Conservation (phyloP, 2,888 invertebrate species). For the Opisthograptis luteolata region DNA sequence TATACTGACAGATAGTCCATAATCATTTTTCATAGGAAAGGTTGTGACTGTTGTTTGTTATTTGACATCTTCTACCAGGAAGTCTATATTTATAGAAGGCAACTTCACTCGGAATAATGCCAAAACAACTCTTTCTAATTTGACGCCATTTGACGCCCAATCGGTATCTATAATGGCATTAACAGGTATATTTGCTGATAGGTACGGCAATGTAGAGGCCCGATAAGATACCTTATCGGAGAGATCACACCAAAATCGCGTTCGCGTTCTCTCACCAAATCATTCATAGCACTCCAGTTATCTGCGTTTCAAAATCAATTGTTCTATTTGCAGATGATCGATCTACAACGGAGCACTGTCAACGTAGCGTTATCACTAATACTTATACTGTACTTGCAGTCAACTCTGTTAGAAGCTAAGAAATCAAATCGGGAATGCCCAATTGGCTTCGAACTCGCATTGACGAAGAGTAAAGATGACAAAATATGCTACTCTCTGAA, state of each 20-base stretch:
- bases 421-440: constrained; percentile 55
- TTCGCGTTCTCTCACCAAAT: constrained; percentile 12
- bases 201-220: constrained; percentile 33
- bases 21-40: too few species aligned
- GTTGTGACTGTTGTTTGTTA: too few species aligned
- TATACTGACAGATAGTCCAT: too few species aligned
- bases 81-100: too few species aligned
- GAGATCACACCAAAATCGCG: constrained; percentile 39
- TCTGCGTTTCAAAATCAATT: not conserved
- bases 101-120: too few species aligned
- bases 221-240: constrained; percentile 45
- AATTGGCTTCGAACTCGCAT: constrained; percentile 62
- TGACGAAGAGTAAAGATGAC: constrained; percentile 43
- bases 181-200: constrained; percentile 47
- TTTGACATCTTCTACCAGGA: too few species aligned
- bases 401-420: constrained; percentile 42
- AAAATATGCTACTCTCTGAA: constrained; percentile 62
- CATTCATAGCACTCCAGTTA: constrained; percentile 1
- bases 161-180: constrained; percentile 47
- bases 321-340: constrained; percentile 59
- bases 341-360: constrained; percentile 36
- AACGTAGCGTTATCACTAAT: constrained; percentile 39
- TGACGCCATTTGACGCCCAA: constrained; percentile 13
- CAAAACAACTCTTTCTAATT: constrained; percentile 7
- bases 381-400: constrained; percentile 46